Percentiles rank a stretch among this genome's conserved stretches.
phyloP scores from a whole-genome alignment of 1,140 invertebrate species.

The Brachionus sp. region DNA sequence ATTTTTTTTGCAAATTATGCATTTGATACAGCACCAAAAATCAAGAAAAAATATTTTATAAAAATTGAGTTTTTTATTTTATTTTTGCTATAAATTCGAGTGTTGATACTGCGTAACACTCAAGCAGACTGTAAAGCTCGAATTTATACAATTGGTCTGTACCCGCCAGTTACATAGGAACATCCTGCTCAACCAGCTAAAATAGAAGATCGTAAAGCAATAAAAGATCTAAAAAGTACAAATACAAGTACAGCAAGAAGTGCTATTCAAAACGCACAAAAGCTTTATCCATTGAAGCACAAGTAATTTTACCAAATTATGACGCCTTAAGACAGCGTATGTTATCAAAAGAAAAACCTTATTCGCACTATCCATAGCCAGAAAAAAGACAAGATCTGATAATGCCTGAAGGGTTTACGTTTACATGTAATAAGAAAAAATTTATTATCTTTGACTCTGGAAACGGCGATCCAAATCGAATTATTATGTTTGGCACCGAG shows the following conservation, averaged over 20 bases:
- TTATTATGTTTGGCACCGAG: conserved; percentile 13
- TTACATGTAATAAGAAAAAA: not conserved
- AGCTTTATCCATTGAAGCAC: not conserved
- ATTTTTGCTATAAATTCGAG: no score
- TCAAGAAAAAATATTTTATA: no score
- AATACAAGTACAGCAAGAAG: not conserved
- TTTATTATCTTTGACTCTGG: not conserved
- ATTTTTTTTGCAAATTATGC: no score
- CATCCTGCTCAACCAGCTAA: not conserved
- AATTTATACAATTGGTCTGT: not conserved
- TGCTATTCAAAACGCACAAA: not conserved
- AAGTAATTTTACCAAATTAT: not conserved
- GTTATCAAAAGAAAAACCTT: not conserved
- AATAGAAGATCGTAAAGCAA: not conserved
- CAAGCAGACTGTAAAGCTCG: not conserved
- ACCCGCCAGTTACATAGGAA: not conserved
- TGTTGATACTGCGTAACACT: no score
- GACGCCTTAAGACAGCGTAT: not conserved
- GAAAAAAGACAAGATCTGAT: no score
- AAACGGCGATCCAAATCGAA: not conserved
- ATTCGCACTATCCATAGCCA: not conserved
- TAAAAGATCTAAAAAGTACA: not conserved
- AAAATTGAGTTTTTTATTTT: no score
- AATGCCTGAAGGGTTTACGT: not conserved
- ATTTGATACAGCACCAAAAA: no score